Evolutionary conservation across 1,140 invertebrate species (phyloP).

Genomic region (Temnothorax nylanderi): DNA sequence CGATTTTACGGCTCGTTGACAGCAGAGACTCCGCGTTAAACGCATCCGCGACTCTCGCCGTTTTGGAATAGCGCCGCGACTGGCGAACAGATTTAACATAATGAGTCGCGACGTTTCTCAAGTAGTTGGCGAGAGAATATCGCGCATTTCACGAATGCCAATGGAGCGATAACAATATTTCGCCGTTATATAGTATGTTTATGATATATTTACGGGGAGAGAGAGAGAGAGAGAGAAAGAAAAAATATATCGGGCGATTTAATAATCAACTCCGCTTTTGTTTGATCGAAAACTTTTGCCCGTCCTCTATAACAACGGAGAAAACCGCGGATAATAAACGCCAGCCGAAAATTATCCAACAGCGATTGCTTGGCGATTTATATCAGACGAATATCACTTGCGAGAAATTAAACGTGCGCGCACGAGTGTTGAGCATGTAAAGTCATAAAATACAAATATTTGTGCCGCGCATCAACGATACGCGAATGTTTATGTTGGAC

Average conservation of each 20-base stretch:
- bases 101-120: conserved; percentile 39
- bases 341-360: neutral
- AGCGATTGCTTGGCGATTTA: conserved; percentile 7
- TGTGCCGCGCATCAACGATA: conserved; percentile 52
- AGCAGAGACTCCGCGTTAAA: conserved; percentile 37
- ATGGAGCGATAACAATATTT: conserved; percentile 6
- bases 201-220: neutral
- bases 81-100: conserved; percentile 31
- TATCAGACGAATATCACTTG: conserved; percentile 17
- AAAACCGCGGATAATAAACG: neutral
- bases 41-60: conserved; percentile 20
- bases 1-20: conserved; percentile 49
- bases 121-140: conserved; percentile 7
- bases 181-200: neutral
- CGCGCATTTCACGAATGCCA: conserved; percentile 24
- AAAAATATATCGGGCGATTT: neutral
- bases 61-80: conserved; percentile 16
- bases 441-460: conserved; percentile 66
- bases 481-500: conserved; percentile 61
- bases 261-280: neutral
- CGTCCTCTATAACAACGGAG: neutral
- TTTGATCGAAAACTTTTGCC: neutral
- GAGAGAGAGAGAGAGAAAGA: neutral
- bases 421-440: neutral
- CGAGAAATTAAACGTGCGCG: conserved; percentile 59